These are phyloP conservation scores for Tyrannus savana DNA, from an alignment of 2,113 vertebrate species.

Conservation along the genomic window DNA sequence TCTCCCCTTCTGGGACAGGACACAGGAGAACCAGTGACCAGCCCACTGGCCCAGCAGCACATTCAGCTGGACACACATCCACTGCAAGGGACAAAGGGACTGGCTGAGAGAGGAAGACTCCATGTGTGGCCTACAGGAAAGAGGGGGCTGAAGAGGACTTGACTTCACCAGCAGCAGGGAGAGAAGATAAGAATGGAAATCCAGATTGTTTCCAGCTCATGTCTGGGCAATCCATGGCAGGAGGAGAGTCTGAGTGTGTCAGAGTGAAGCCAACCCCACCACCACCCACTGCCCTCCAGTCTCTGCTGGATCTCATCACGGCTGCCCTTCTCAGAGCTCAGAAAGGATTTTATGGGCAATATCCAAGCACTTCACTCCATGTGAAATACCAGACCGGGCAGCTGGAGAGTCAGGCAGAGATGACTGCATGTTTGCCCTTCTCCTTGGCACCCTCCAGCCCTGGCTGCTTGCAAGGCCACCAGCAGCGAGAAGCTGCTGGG, in stretches of 20 bases:
- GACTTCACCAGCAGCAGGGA: not conserved
- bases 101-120: not conserved
- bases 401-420: not conserved
- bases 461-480: rapidly evolving
- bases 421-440: rapidly evolving
- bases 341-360: not conserved
- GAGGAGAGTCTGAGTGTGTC: not conserved
- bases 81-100: constrained; percentile 13
- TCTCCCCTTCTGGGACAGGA: not conserved
- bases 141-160: constrained; percentile 45
- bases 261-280: not conserved
- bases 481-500: not conserved
- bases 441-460: not conserved
- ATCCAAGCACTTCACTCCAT: not conserved
- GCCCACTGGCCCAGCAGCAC: not conserved
- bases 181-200: constrained; percentile 43
- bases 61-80: constrained; percentile 39
- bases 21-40: not conserved
- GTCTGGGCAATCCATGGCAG: rapidly evolving
- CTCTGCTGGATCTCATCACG: not conserved
- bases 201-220: not conserved
- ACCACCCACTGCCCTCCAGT: not conserved
- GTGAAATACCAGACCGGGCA: rapidly evolving
- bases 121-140: constrained; percentile 44
- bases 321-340: not conserved